Base-by-base conservation (phyloP, 2,113 vertebrate species). In the Catharus bicknelli region DNA sequence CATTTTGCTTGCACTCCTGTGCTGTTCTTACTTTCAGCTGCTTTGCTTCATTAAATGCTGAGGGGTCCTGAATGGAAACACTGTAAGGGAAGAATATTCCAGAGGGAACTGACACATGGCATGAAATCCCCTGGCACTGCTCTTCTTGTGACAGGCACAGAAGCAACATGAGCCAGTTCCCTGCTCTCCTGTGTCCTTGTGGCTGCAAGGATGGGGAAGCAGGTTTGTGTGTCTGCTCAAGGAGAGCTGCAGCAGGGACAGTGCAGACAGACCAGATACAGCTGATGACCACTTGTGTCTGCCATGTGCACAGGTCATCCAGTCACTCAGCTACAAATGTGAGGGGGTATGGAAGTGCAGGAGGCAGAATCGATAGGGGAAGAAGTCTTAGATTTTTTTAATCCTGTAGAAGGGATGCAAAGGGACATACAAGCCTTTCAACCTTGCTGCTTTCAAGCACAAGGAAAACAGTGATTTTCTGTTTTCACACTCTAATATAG, bases 291-390 rank as follows among this genome's bases (percentile, higher is more conserved):
- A 3, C 2, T 10, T 75, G 27, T 59, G 29, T 76, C 51, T 45
- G 14, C 34, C 61, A 50, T 0, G 3, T 10, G 14, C 30, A 15
- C 0, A 1, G 62, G 23, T 27, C 38, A 83, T 30, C 11, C 45
- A 29, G 43, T 23, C 1, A 2, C 34, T 83, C 54, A 61, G 57
- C 40, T 53, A 13, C 21, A 29, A 38, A 73, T 72, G 20, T 73
- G 47, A 61, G 50, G 5, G 10, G 32, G 23, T 50, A 4, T 32
- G 40, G n/a, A 29, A 38, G 30, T 53, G 17, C 63, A 85, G 62
- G 17, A 67, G 48, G 34, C 10, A 70, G 77, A 89, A 59, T 4
- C 48, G 48, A 10, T 25, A 21, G 11, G 7, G 9, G 8, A 11
- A 67, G 34, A 78, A 67, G 38, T 12, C 54, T 20, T 16, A 30